A percentile compares a stretch with the other conserved stretches of the same genome.
These are phyloP conservation scores for Phaenicophaeus curvirostris DNA, from an alignment of 2,797 vertebrate species.

Conservation along the genomic window DNA sequence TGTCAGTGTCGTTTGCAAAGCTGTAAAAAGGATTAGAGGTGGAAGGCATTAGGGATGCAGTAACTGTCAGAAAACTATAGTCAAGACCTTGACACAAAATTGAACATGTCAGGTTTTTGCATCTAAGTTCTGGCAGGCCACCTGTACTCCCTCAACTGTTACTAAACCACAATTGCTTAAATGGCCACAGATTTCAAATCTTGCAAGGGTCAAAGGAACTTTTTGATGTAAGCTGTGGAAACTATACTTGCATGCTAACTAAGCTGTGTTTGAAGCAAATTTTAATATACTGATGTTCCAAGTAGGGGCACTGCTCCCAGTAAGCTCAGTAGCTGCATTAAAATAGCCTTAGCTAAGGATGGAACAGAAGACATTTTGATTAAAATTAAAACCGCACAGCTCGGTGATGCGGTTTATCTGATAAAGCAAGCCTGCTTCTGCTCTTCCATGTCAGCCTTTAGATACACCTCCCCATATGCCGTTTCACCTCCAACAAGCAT, in stretches of 20 bases:
- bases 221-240: background rate
- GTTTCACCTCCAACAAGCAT: background rate
- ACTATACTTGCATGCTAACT: background rate
- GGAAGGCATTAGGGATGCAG: background rate
- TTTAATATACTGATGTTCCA: background rate
- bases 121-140: background rate
- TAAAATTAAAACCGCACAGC: background rate
- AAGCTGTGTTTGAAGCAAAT: background rate
- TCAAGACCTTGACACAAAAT: background rate
- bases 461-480: accelerated
- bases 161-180: background rate
- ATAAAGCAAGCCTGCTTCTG: background rate
- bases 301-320: background rate
- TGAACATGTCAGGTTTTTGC: background rate
- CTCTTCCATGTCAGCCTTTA: background rate
- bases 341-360: background rate
- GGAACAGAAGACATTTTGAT: background rate
- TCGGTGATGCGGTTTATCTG: background rate
- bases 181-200: background rate
- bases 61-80: background rate
- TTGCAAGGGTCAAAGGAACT: background rate
- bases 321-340: background rate
- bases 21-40: background rate
- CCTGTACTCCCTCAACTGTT: background rate
- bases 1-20: background rate